phyloP scores from a whole-genome alignment of 2,888 invertebrate genomes.

The Eupithecia dodoneata region DNA sequence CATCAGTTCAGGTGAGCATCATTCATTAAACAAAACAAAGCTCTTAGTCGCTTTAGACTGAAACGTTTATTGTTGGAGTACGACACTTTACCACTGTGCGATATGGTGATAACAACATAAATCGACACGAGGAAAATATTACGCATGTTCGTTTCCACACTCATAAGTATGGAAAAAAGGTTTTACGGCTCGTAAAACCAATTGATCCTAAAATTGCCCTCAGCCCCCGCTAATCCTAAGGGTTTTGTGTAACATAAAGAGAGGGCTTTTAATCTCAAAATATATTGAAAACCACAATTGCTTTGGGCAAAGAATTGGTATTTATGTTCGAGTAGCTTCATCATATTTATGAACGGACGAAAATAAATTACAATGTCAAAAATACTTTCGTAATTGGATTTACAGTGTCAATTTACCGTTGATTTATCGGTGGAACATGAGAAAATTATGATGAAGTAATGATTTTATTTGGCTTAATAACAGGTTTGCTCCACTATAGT shows the following conservation, averaged over 20 bases:
- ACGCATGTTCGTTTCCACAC: conserved; percentile 57
- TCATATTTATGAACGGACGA: conserved; percentile 21
- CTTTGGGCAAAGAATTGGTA: conserved; percentile 21
- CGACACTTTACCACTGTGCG: conserved; percentile 17
- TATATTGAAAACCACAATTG: conserved; percentile 41
- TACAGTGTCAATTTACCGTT: conserved; percentile 31
- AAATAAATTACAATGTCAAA: conserved; percentile 23
- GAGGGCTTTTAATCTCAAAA: conserved; percentile 46
- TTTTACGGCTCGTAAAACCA: conserved; percentile 73
- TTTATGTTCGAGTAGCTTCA: conserved; percentile 22
- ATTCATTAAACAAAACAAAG: not conserved
- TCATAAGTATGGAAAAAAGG: conserved; percentile 61
- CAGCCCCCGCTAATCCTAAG: conserved; percentile 49
- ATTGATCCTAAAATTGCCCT: conserved; percentile 70
- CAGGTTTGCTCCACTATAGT: conserved; percentile 31
- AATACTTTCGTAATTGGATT: conserved; percentile 28
- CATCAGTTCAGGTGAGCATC: not conserved
- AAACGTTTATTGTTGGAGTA: conserved; percentile 6
- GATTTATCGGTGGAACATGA: conserved; percentile 27
- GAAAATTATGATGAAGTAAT: conserved; percentile 39
- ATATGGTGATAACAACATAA: conserved; percentile 31
- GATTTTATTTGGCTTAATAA: conserved; percentile 40
- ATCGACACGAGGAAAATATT: conserved; percentile 41
- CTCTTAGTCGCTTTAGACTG: not conserved
- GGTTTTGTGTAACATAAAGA: conserved; percentile 46